Percentiles rank a stretch among this genome's conserved stretches.
These are phyloP conservation scores for Osmerus eperlanus DNA, from an alignment of 2,113 vertebrate species.

Conservation along the genomic window DNA sequence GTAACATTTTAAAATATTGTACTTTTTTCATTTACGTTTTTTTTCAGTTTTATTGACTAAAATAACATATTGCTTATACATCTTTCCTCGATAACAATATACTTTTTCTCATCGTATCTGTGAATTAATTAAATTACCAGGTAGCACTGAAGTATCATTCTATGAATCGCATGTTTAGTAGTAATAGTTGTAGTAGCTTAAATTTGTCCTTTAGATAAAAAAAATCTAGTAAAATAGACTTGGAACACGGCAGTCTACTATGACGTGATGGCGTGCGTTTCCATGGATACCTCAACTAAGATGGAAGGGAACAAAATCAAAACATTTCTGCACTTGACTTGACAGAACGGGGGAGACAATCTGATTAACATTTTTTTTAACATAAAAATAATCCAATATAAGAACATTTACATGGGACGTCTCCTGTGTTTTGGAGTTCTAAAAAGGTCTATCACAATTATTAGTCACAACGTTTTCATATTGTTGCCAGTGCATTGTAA, in stretches of 20 bases:
- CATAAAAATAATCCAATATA: not conserved
- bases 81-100: conserved; percentile 44
- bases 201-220: conserved; percentile 39
- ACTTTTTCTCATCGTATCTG: conserved; percentile 33
- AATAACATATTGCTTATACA: conserved; percentile 59
- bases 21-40: conserved; percentile 38
- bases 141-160: conserved; percentile 38
- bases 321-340: conserved; percentile 36
- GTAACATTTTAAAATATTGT: conserved; percentile 25
- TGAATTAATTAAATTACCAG: conserved; percentile 40
- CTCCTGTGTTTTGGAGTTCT: not conserved
- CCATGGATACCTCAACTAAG: conserved; percentile 32
- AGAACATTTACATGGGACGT: conserved; percentile 27
- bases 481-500: conserved; percentile 1
- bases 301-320: conserved; percentile 27
- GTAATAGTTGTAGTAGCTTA: conserved; percentile 36
- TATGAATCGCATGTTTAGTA: conserved; percentile 39
- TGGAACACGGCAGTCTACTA: conserved; percentile 32
- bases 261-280: conserved; percentile 26
- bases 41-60: conserved; percentile 48
- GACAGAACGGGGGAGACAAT: conserved; percentile 32
- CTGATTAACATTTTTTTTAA: not conserved
- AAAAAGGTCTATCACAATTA: not conserved
- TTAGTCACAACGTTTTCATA: conserved; percentile 1
- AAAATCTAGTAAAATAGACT: conserved; percentile 29